These are phyloP conservation scores for Anolis sagrei DNA, from an alignment of 2,113 vertebrate species.

Conservation along the genomic window DNA sequence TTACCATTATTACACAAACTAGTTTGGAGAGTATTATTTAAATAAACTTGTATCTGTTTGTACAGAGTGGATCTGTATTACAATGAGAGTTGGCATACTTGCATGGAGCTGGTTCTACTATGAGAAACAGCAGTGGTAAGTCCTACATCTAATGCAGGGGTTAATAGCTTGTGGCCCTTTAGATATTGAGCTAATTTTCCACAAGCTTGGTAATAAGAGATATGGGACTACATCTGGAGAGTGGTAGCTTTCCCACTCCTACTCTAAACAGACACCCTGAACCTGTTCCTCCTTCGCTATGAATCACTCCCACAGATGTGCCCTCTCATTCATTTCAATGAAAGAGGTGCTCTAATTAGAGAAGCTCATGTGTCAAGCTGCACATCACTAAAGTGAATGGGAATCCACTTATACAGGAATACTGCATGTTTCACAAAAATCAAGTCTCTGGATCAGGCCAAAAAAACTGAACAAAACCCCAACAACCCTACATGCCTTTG, in stretches of 20 bases:
- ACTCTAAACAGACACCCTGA: background rate
- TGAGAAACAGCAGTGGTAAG: background rate
- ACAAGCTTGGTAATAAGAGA: background rate
- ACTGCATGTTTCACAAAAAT: background rate
- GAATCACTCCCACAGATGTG: background rate
- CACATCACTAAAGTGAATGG: background rate
- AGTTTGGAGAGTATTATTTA: background rate
- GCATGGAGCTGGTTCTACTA: background rate
- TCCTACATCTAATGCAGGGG: background rate
- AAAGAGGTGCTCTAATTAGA: background rate
- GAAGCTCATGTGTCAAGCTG: background rate
- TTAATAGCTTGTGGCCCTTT: background rate
- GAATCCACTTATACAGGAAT: background rate
- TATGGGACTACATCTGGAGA: background rate
- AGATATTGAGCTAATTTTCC: background rate
- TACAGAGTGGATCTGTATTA: background rate
- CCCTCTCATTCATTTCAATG: background rate
- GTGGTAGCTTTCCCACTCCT: background rate
- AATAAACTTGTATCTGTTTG: background rate
- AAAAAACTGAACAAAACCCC: too few relatives aligned
- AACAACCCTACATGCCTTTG: background rate
- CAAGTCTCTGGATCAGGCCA: background rate
- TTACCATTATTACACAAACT: background rate
- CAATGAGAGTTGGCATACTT: background rate
- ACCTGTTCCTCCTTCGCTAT: background rate